Base-by-base conservation (phyloP, 2,888 invertebrate species). In the Glaucopsyche alexis region DNA sequence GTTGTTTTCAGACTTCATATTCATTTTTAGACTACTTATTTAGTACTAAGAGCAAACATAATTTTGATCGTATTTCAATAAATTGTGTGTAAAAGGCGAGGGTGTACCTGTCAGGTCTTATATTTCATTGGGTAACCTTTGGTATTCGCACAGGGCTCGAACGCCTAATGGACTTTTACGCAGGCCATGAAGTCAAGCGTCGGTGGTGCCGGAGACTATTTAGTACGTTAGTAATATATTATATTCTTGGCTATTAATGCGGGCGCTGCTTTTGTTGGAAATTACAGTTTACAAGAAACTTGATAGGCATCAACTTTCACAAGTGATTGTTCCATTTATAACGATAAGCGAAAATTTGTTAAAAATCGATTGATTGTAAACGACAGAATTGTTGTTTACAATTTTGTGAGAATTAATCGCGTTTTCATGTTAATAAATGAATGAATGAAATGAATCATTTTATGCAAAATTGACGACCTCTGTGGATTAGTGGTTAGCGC, bases 101-200 rank as follows among this genome's bases (percentile, higher is more conserved):
- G 11, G 60, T 29, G 11, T 55, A 16, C 13, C 29, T 60, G 29
- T 29, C 29, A 29, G 60, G 60, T 38, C 29, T 60, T 60, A 60
- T 29, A 60, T 60, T 60, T 60, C 29, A 60, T 60, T 60, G 60
- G 60, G 29, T 60, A 60, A 60, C 60, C 60, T 60, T 38, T 60
- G 60, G 60, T 60, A 60, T 60, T 38, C 60, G 29, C 60, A 19
- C 60, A 0, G 47, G 19, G 29, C 60, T 29, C 60, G 29, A 29
- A 60, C 29, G 14, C 60, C 60, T 60, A 60, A 60, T 60, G 60
- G 60, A 60, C 29, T 60, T 60, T 60, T 7, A 60, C 29, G 29
- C 47, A 38, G 14, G 29, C 60, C 60, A 60, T 38, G 60, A 55
- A 60, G 60, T 60, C 60, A 7, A 13, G 14, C 29, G 55, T 29